Conservation (phyloP, 2,888 invertebrate genomes). For the Crepidodera aurea region DNA sequence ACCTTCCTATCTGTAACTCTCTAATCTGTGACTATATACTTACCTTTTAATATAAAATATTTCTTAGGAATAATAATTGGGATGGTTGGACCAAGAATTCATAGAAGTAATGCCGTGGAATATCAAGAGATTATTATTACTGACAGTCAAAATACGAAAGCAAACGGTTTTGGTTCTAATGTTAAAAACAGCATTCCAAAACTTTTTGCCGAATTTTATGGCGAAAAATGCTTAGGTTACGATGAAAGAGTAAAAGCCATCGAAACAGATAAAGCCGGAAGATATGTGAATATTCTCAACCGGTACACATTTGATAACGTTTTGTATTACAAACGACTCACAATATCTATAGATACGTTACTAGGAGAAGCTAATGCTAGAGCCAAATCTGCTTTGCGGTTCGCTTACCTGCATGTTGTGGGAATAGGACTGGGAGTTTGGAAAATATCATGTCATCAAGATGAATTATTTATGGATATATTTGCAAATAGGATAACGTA, state of each 20-base stretch:
- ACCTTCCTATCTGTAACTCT: too few relatives aligned
- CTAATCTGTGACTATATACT: too few relatives aligned
- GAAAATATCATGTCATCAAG: conserved; percentile 70
- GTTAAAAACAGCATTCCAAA: conserved; percentile 40
- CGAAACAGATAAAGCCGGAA: not conserved
- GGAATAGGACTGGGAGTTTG: conserved; percentile 77
- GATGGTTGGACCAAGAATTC: conserved; percentile 65
- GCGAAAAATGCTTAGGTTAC: conserved; percentile 39
- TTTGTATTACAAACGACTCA: conserved; percentile 63
- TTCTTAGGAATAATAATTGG: conserved; percentile 62
- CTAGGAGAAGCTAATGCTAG: conserved; percentile 70
- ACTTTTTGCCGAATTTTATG: conserved; percentile 50
- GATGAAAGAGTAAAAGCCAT: conserved; percentile 29
- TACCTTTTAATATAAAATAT: too few relatives aligned
- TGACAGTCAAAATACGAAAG: conserved; percentile 56
- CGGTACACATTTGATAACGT: conserved; percentile 51
- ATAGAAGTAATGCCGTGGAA: conserved; percentile 67
- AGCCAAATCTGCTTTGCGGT: conserved; percentile 63
- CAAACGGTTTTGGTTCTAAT: conserved; percentile 61
- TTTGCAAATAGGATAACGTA: conserved; percentile 66
- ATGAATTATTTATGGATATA: conserved; percentile 69
- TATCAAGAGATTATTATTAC: conserved; percentile 68
- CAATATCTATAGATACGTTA: conserved; percentile 68
- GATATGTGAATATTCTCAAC: conserved; percentile 40
- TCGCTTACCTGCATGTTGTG: conserved; percentile 72